Evolutionary conservation across 2,888 invertebrate species (phyloP), one percentile per base, ranked within the genome.

Genomic region (Drosophila nigricruria): DNA sequence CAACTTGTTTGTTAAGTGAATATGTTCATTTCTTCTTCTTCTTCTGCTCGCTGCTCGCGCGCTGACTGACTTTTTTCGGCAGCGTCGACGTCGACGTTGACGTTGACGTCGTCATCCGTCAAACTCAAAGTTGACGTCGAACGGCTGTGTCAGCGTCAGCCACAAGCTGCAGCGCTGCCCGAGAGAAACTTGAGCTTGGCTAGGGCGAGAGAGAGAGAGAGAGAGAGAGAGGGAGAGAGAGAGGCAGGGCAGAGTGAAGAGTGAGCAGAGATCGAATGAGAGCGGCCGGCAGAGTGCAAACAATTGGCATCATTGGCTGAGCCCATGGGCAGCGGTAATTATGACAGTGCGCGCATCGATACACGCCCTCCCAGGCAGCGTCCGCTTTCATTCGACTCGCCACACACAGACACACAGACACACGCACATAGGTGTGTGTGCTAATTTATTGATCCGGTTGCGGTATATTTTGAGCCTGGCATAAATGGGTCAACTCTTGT

Each of bases 1-100:
- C 84, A 90, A 88, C 90, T 88, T 90, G 90, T 88, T 90, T 88
- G 86, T 88, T 89, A 88, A 86, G 60, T 86, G 89, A 90, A 84
- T 82, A 73, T 85, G 80, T 80, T 89, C 82, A 85, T 79, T 82
- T 73, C 70, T 68, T 68, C 69, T 70, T 78, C 79, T 83, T 49
- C 18, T 25, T 1, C 25, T 25, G 8, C n/a, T 84, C n/a, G 63
- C 65, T 58, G 63, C 54, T 54, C 59, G 62, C 73, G 40, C 71
- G 40, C 77, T 56, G 61, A 59, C 61, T 66, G 58, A 53, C 53
- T 57, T 56, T 75, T 87, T 80, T 85, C 61, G 77, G 71, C 83
- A 82, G 65, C 80, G 50, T 16, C 57, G 53, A 9, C 68, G 73
- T 30, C 66, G 54, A 25, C 25, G 63, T 16, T 52, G 30, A 18